Base-by-base conservation (phyloP, 1,140 invertebrate species). In the Aphidius ervi region DNA sequence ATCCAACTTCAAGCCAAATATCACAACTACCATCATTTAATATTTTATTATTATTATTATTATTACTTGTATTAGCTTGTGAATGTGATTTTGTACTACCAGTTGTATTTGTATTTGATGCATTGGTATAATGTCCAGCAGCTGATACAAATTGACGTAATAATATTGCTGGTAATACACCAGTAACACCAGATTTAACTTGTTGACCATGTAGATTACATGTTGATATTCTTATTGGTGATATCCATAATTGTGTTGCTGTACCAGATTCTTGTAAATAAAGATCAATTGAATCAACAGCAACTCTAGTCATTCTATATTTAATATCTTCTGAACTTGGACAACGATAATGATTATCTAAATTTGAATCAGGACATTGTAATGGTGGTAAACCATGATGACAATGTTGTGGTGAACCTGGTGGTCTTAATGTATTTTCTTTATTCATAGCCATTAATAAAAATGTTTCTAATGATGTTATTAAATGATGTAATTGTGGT, bases 181-280 rank as follows among this genome's bases (percentile, higher is more conserved):
- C 88, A n/a, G 94, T 96, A 5, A 97, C 83, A 0, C 96, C 96
- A 23, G 88, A 89, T 66, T 92, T 90, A 6, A 94, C 94, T 68
- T 93, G 88, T 65, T 90, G 87, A 0, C 94, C 93, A 74, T 98
- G 95, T 6, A 98, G 82, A 83, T 98, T 98, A 72, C 96, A 99
- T 40, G 90, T 93, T 10, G 93, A 88, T 46, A 97, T 72, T 47
- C 94, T 85, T 16, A 97, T 85, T 5, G 95, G 94, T 50, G 89
- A 92, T 74, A 92, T 87, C 89, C 92, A 93, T 0, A 96, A 72
- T 74, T 95, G 91, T 31, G 96, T 79, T 0, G 91, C 91, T 7
- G 92, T 93, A 16, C 92, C 92, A 31, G 84, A 85, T 78, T 99
- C 96, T 43, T 95, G 89, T 5, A 99, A 74, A 78, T 93, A 94